Percentiles rank a stretch among this genome's conserved stretches.
These are phyloP conservation scores for Hipposideros larvatus DNA, from an alignment of 2,797 vertebrate genomes.

Conservation along the genomic window DNA sequence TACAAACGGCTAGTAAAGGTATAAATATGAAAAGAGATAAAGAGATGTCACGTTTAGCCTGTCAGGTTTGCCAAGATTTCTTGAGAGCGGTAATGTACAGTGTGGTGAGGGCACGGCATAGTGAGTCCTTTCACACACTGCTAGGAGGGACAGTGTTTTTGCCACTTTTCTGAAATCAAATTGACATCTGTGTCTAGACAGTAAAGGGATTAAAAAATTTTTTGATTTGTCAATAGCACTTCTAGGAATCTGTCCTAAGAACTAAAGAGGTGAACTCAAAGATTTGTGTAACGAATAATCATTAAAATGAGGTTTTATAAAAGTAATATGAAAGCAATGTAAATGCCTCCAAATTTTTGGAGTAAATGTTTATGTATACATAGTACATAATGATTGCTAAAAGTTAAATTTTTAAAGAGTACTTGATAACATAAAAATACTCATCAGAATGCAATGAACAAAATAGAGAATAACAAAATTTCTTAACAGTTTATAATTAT, in stretches of 20 bases:
- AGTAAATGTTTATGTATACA: background rate
- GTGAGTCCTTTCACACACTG: background rate
- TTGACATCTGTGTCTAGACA: background rate
- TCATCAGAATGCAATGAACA: background rate
- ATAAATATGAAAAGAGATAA: background rate
- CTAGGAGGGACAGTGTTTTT: background rate
- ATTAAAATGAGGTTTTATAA: constrained; percentile 10
- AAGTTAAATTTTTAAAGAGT: constrained; percentile 25
- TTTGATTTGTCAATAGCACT: background rate
- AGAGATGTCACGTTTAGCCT: background rate
- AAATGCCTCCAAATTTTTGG: background rate
- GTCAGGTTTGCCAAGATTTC: background rate
- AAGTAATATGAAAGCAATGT: constrained; percentile 16
- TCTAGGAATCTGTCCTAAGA: background rate
- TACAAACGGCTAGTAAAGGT: background rate
- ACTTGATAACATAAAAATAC: background rate
- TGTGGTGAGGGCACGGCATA: background rate
- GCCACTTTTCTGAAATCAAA: background rate
- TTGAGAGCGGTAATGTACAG: background rate
- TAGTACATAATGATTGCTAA: background rate
- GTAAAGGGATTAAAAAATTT: background rate
- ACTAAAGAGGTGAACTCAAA: background rate
- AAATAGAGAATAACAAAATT: constrained; percentile 18
- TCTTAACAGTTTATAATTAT: background rate
- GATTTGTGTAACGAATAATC: background rate